Base-by-base conservation (phyloP, 2,797 vertebrate genomes). In the Sebastes aleutianus region DNA sequence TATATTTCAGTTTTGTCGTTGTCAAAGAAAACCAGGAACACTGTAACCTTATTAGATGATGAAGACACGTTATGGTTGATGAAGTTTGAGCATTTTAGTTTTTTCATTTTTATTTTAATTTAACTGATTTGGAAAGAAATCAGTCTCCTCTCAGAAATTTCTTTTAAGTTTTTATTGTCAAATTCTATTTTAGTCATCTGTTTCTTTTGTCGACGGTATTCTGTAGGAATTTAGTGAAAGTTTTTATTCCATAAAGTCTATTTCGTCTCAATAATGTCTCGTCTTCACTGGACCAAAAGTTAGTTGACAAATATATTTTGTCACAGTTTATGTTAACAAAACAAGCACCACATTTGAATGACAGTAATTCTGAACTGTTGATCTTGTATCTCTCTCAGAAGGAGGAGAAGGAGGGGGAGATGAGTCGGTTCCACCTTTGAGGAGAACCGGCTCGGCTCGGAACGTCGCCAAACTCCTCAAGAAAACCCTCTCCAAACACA, bases 391-490 rank as follows among this genome's bases (percentile, higher is more conserved):
- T 39, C 31, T 39, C 1, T 78, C 26, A 86, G 84, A 80, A 32
- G 85, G 16, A 13, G 77, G 70, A 87, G 70, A 73, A 74, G 73
- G 36, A 26, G 74, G 16, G 31, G 70, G 3, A 1, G 61, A 78
- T 0, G 69, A 84, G 8, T 4, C 16, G 0, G 22, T 80, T 24
- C 87, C 96, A 11, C 92, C 95, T 70, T 74, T 96, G 29, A 96
- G 90, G 78, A 96, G 93, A 88, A 95, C 9, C 29, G 91, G 13
- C 86, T 94, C 95, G 0, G 92, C 91, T 3, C 85, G 89, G 80
- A 97, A 98, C 36, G 96, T 94, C 9, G 97, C 96, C 74, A 97
- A 95, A 90, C 94, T 97, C 24, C 91, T 99, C 56, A 98, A 97
- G 91, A 98, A 96, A 93, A 97, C 90, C 80, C 83, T 99, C 82